These are phyloP conservation scores for Brenthis ino DNA, from an alignment of 2,888 invertebrate genomes.

Conservation along the genomic window DNA sequence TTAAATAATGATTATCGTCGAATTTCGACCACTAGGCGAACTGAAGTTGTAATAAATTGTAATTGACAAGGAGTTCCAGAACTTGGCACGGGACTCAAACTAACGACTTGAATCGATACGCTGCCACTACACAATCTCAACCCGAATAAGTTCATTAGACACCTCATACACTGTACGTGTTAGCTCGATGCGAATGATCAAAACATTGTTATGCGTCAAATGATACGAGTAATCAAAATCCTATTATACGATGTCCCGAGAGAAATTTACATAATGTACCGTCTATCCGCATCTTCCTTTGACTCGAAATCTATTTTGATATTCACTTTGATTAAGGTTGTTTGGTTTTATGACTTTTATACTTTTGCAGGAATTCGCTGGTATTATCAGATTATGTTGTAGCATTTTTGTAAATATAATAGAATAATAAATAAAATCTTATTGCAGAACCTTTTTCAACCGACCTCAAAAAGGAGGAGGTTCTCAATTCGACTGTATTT, in stretches of 20 bases:
- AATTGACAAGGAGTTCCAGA: no score
- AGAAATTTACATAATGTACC: slow-evolving; percentile 55
- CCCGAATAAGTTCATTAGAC: background rate
- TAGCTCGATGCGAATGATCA: background rate
- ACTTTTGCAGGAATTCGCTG: background rate
- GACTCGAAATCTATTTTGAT: slow-evolving; percentile 20
- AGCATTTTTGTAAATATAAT: background rate
- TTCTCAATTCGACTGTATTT: no score
- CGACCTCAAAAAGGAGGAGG: no score
- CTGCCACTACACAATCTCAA: no score
- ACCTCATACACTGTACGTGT: background rate
- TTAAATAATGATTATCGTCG: no score
- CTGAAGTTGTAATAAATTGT: no score
- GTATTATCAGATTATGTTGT: background rate
- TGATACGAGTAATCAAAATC: slow-evolving; percentile 58
- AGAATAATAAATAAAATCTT: no score
- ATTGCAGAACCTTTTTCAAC: no score
- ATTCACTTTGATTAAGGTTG: slow-evolving; percentile 19
- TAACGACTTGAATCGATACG: no score
- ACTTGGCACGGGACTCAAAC: no score
- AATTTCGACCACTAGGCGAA: no score
- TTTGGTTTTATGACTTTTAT: background rate
- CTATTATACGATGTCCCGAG: slow-evolving; percentile 59
- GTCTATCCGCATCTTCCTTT: slow-evolving; percentile 16
- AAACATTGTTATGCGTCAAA: slow-evolving; percentile 26